A percentile compares a stretch with the other conserved stretches of the same genome.
These are phyloP conservation scores for Yasuhikotakia modesta DNA, from an alignment of 2,797 vertebrate species.

Conservation along the genomic window DNA sequence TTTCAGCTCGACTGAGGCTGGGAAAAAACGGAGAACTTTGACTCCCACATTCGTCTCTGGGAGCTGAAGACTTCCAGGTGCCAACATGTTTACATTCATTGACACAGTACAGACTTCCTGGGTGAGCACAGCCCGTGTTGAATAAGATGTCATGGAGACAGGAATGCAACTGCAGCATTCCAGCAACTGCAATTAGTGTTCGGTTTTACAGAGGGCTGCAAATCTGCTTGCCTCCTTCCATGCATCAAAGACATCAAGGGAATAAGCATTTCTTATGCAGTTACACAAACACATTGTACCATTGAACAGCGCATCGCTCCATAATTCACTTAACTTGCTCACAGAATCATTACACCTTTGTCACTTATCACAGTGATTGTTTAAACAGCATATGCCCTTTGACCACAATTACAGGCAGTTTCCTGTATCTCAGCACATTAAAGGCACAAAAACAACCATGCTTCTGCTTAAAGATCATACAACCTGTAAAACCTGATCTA, in stretches of 20 bases:
- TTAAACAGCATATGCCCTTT: conserved; percentile 73
- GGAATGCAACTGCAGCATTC: conserved; percentile 83
- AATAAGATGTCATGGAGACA: conserved; percentile 65
- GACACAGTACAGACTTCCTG: no score
- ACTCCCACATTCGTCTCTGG: conserved; percentile 25
- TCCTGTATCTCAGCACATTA: neutral
- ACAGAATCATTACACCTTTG: neutral
- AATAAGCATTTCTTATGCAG: neutral
- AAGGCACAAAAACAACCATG: neutral
- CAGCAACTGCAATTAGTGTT: conserved; percentile 76
- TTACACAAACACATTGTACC: neutral
- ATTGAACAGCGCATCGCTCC: no score
- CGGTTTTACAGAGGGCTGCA: conserved; percentile 70
- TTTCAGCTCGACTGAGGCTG: neutral
- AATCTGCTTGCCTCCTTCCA: conserved; percentile 45
- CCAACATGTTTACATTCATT: conserved; percentile 68
- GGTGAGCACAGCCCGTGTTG: conserved; percentile 3
- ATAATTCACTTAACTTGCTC: no score
- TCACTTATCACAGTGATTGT: conserved; percentile 56
- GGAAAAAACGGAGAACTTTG: neutral
- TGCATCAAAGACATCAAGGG: conserved; percentile 15
- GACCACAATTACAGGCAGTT: conserved; percentile 46
- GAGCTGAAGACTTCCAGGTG: conserved; percentile 65
- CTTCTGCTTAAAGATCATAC: neutral
- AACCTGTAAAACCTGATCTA: neutral